Evolutionary conservation across 2,888 invertebrate genomes (phyloP), one percentile per base, ranked within the genome.

Genomic region (Sarcophaga variegata): DNA sequence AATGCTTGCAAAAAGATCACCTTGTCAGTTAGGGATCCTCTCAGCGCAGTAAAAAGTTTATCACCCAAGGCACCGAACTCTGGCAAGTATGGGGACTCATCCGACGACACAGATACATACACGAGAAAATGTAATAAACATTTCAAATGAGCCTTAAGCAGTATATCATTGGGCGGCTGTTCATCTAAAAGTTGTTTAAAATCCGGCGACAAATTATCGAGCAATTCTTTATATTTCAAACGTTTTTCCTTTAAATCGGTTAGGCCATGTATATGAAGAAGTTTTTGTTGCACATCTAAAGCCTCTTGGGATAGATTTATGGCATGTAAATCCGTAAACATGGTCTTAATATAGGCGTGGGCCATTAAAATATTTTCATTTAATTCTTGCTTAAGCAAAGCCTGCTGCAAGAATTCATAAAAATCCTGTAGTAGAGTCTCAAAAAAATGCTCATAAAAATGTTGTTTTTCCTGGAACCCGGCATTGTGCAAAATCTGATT

Each of bases 381-480:
- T 25, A 89, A 62, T 47, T 83, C 77, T 47, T 89, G 87, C 62
- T 87, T 85, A 12, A 87, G 88, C 59, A 88, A 71, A 47, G 83
- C 76, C 37, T 59, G 17, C 62, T 74, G 70, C 8, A 89, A 47
- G 47, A 88, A 83, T n/a, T 64, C 76, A 4, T 14, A 69, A 54
- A 89, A 89, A 4, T 79, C 27, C 2, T 22, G 22, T 11, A 59
- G 67, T 27, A 88, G 69, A 25, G 66, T 27, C 1, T 37, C 45
- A 6, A 37, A 45, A 22, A 84, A 89, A 11, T 80, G 54, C 3
- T 83, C 76, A 14, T 88, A 62, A 11, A 82, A 47, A 5, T 37
- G 22, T 20, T 81, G 72, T n/a, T 88, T 88, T 6, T 60, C 78
- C n/a, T 64, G 47, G 1, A 69, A 20, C 2, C 10, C 3, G 37